Conservation (phyloP, 2,113 vertebrate genomes). For the Sturnira hondurensis region DNA sequence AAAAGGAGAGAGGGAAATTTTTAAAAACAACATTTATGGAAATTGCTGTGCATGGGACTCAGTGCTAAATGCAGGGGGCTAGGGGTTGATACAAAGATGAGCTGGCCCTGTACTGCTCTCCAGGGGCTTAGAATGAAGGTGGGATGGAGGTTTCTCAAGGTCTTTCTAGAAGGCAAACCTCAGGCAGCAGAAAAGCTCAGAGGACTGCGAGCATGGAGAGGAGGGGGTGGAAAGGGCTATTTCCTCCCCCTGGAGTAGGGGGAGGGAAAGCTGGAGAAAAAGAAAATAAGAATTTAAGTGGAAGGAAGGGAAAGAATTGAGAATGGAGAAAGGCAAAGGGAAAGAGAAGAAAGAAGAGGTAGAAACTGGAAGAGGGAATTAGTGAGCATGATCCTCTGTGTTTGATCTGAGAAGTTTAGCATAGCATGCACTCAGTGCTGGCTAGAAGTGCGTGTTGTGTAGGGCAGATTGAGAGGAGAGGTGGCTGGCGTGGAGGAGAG, state of each 20-base stretch:
- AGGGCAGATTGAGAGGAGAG: neutral
- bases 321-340: neutral
- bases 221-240: neutral
- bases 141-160: neutral
- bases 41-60: neutral
- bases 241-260: too few species aligned
- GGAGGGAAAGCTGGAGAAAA: neutral
- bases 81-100: neutral
- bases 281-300: neutral
- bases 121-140: neutral
- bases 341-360: neutral
- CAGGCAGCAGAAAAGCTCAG: neutral
- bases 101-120: neutral
- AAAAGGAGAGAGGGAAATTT: neutral
- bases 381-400: neutral
- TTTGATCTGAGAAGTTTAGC: neutral
- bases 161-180: neutral
- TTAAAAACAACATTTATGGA: neutral
- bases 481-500: neutral
- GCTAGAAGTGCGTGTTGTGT: neutral
- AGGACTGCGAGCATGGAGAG: neutral
- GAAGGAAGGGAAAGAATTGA: neutral
- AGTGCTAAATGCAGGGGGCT: neutral
- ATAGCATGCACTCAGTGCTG: accelerated
- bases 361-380: neutral